Base-by-base conservation (phyloP, 2,888 invertebrate species). In the Nomada ferruginata region DNA sequence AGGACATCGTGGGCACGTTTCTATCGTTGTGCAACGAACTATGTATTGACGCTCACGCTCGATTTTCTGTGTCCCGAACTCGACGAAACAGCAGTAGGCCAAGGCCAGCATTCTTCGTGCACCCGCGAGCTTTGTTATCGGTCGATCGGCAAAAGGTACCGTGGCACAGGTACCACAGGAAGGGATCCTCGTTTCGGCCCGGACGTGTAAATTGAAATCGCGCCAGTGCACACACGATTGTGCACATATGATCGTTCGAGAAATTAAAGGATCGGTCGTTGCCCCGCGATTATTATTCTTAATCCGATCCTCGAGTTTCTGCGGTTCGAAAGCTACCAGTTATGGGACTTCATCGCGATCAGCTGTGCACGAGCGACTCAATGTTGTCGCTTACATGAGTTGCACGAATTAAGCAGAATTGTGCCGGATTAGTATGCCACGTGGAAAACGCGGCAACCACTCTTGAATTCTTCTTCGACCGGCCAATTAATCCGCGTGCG, bases 1-100 rank as follows among this genome's bases (percentile, higher is more conserved):
- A 68, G 79, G 70, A 55, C n/a, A 65, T 53, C 61, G 68, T 36
- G 36, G 47, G 53, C 73, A 70, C 77, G 73, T 70, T 73, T 74
- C 59, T 59, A 44, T 3, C 55, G 18, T 82, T 82, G 83, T 65
- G 83, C 75, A 83, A 83, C 55, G 13, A 42, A 64, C 57, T 50
- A 47, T 15, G 47, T 20, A 44, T 57, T 68, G 44, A 66, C 76
- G 53, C n/a, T 52, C 61, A 47, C 44, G 75, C 47, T 47, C 47
- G 47, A 47, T 47, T 47, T 47, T 47, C 47, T 47, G 47, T 47
- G 47, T 3, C 47, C 11, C 57, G 57, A 57, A 26, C 73, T 66
- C 59, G 79, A 77, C 60, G 75, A n/a, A 59, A 55, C 63, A 84
- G 80, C 84, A 70, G 80, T 85, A 70, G 85, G 85, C 85, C 85